These are phyloP conservation scores for Beris morrisii DNA, from an alignment of 2,888 invertebrate genomes.

Conservation along the genomic window DNA sequence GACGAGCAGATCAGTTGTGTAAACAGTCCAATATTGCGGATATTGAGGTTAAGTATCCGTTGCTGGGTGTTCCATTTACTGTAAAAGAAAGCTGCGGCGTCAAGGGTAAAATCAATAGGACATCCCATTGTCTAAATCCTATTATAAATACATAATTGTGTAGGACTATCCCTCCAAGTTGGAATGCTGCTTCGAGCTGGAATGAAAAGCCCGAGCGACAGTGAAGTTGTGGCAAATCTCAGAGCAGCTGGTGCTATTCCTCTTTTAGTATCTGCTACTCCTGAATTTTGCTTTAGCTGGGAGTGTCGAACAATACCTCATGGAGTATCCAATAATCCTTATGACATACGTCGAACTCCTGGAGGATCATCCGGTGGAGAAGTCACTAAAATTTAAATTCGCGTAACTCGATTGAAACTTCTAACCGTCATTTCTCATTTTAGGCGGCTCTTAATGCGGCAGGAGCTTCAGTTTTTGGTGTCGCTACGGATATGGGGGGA, in stretches of 20 bases:
- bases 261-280: constrained; percentile 81
- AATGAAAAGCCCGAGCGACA: constrained; percentile 65
- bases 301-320: constrained; percentile 79
- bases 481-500: constrained; percentile 86
- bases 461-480: constrained; percentile 75
- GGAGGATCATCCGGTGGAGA: constrained; percentile 92
- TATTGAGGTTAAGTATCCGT: constrained; percentile 61
- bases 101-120: constrained; percentile 57
- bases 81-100: constrained; percentile 79
- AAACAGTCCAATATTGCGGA: constrained; percentile 42
- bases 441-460: constrained; percentile 72
- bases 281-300: constrained; percentile 86
- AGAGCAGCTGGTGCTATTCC: constrained; percentile 77
- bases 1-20: constrained; percentile 59
- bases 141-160: constrained; percentile 14
- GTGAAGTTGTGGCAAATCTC: constrained; percentile 65
- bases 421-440: constrained; percentile 25
- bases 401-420: too few relatives aligned
- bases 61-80: constrained; percentile 80
- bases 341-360: constrained; percentile 69
- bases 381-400: constrained; percentile 54
- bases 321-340: constrained; percentile 82
- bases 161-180: constrained; percentile 70
- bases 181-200: constrained; percentile 62
- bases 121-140: background rate